phyloP scores from a whole-genome alignment of 2,888 invertebrate species.

The Tethea ocularis region DNA sequence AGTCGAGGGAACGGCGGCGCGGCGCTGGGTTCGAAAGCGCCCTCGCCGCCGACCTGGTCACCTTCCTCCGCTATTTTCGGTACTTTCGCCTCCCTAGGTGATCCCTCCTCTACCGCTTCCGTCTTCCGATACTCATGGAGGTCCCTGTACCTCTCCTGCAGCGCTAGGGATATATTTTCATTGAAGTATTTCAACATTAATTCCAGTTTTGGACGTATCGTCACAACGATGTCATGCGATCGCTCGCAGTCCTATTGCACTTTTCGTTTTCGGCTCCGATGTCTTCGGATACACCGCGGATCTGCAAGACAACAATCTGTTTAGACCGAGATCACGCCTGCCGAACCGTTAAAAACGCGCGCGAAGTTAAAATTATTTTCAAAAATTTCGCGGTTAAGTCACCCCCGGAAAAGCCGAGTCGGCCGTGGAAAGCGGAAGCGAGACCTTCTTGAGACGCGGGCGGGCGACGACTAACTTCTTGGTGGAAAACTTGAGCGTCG shows the following conservation, averaged over 20 bases:
- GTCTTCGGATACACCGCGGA: slow-evolving; percentile 47
- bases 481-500: slow-evolving; percentile 83
- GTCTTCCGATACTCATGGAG: slow-evolving; percentile 82
- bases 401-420: slow-evolving; percentile 60
- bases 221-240: slow-evolving; percentile 76
- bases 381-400: slow-evolving; percentile 29
- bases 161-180: slow-evolving; percentile 83
- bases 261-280: slow-evolving; percentile 34
- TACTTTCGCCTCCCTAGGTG: slow-evolving; percentile 80
- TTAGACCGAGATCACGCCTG: slow-evolving; percentile 24
- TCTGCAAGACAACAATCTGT: slow-evolving; percentile 54
- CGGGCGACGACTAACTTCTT: slow-evolving; percentile 85
- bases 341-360: slow-evolving; percentile 32
- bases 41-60: slow-evolving; percentile 78
- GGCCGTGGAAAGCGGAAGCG: slow-evolving; percentile 71
- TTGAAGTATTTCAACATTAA: slow-evolving; percentile 84
- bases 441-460: slow-evolving; percentile 83
- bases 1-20: slow-evolving; percentile 78
- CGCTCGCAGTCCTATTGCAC: slow-evolving; percentile 37
- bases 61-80: slow-evolving; percentile 80
- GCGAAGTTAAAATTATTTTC: slow-evolving; percentile 34
- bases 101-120: slow-evolving; percentile 78
- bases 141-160: slow-evolving; percentile 83
- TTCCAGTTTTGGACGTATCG: slow-evolving; percentile 77
- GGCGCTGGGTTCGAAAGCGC: slow-evolving; percentile 75